These are phyloP conservation scores for Periophthalmus modestus DNA, from an alignment of 2,113 vertebrate genomes.

Conservation along the genomic window DNA sequence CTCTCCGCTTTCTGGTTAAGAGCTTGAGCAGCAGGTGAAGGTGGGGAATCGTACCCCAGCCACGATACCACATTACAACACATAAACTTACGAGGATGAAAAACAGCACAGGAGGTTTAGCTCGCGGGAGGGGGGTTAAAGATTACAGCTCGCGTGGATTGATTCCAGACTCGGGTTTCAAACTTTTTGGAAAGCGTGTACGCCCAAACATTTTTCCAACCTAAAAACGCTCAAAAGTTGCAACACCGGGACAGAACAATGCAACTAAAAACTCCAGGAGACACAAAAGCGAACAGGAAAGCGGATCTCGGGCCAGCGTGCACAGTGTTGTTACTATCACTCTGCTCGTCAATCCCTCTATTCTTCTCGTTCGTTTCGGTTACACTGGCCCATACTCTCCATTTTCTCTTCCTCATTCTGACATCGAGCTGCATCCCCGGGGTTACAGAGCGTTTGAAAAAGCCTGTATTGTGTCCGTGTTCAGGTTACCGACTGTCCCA, in stretches of 20 bases:
- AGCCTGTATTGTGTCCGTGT: slow-evolving; percentile 64
- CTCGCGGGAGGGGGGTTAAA: slow-evolving; percentile 59
- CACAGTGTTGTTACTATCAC: background rate
- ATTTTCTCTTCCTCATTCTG: slow-evolving; percentile 65
- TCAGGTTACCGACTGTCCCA: slow-evolving; percentile 48
- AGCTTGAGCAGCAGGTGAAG: slow-evolving; percentile 74
- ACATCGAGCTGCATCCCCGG: slow-evolving; percentile 48
- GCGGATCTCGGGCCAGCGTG: slow-evolving; percentile 8
- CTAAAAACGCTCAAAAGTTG: slow-evolving; percentile 47
- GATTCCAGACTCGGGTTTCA: slow-evolving; percentile 74
- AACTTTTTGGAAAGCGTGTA: slow-evolving; percentile 57
- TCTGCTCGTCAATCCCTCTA: slow-evolving; percentile 22
- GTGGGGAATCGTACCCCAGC: slow-evolving; percentile 46
- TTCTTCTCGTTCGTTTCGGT: slow-evolving; percentile 14
- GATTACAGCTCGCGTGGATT: slow-evolving; percentile 68
- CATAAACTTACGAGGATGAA: slow-evolving; percentile 66
- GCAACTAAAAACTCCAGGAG: slow-evolving; percentile 20
- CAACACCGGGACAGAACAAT: slow-evolving; percentile 29
- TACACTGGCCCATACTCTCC: slow-evolving; percentile 29
- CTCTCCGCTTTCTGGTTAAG: slow-evolving; percentile 71
- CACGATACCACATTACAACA: slow-evolving; percentile 61
- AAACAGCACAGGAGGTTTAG: slow-evolving; percentile 52
- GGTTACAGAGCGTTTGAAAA: slow-evolving; percentile 61
- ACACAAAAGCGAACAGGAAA: slow-evolving; percentile 28
- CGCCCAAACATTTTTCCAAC: slow-evolving; percentile 34